Base-by-base conservation (phyloP, 2,888 invertebrate genomes). In the Labia minor region DNA sequence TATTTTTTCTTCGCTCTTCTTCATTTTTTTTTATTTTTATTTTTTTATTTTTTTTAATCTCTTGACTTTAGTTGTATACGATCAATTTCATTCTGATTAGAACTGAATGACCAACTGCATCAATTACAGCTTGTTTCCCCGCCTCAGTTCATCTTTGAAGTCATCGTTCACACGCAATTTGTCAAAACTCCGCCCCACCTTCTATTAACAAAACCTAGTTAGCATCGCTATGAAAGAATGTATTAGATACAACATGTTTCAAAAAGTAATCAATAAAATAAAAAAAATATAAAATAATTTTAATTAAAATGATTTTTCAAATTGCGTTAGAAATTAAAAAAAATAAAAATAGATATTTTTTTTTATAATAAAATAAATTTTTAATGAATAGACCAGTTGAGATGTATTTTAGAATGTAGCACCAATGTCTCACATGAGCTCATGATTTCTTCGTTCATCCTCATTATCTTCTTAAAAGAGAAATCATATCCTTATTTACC, bases 101-200 rank as follows among this genome's bases (percentile, higher is more conserved):
- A 49, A 49, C 49, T 16, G 49, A 49, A 49, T 49, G 49, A 49
- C 49, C 49, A 49, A 49, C 14, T 49, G 49, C 49, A 49, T 49
- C 49, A 49, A 49, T 49, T 49, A 49, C 49, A 49, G 49, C n/a
- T 14, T 49, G 49, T 49, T 49, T 49, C 49, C 14, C 49, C 49
- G 49, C 49, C 49, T 49, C 16, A 49, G 49, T 49, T 49, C 49
- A 49, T 49, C 49, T 16, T 49, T 49, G 14, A 49, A 49, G 49
- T 16, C 49, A 49, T 49, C 49, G 49, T 49, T 49, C 49, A 49
- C 49, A 49, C 49, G 49, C 49, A 49, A 49, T 49, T 49, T 49
- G 49, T 49, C 49, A 49, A 49, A 49, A 49, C 49, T 49, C 49
- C 49, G 49, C 49, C 49, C 49, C 49, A 49, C 49, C 49, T 49